phyloP scores from a whole-genome alignment of 2,888 invertebrate species.

The Dasypogon diadema region DNA sequence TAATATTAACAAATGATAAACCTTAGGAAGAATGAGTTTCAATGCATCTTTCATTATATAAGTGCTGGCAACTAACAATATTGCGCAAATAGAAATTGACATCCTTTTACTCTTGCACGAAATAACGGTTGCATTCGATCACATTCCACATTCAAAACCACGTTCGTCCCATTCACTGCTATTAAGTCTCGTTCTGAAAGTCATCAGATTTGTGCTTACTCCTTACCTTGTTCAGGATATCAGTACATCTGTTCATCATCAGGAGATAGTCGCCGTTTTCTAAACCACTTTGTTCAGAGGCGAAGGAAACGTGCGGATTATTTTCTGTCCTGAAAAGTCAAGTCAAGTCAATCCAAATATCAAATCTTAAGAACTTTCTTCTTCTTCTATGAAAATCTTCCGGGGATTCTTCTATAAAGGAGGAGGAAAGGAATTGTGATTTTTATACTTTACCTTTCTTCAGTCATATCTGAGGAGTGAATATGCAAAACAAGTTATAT shows the following conservation, averaged over 20 bases:
- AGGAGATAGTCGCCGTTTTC: conserved; percentile 70
- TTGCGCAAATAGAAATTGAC: conserved; percentile 20
- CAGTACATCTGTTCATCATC: conserved; percentile 75
- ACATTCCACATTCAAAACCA: background rate
- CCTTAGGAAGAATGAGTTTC: conserved; percentile 11
- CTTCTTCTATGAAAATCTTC: background rate
- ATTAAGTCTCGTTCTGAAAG: conserved; percentile 28
- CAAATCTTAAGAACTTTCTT: background rate
- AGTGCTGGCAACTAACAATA: background rate
- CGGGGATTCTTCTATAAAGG: too few relatives aligned
- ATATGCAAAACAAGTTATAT: too few relatives aligned
- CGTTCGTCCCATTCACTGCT: background rate
- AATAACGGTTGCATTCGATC: background rate
- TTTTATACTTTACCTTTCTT: too few relatives aligned
- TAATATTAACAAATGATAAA: conserved; percentile 6
- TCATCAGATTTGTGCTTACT: conserved; percentile 66
- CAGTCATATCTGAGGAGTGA: too few relatives aligned
- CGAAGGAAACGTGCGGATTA: conserved; percentile 58
- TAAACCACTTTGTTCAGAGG: conserved; percentile 61
- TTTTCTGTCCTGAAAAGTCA: conserved; percentile 41
- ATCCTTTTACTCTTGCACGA: background rate
- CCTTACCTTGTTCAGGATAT: conserved; percentile 72
- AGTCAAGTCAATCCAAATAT: too few relatives aligned
- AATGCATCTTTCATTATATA: background rate
- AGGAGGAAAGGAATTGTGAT: too few relatives aligned